Evolutionary conservation across 2,888 invertebrate species (phyloP).

Genomic region (Rhingia campestris): DNA sequence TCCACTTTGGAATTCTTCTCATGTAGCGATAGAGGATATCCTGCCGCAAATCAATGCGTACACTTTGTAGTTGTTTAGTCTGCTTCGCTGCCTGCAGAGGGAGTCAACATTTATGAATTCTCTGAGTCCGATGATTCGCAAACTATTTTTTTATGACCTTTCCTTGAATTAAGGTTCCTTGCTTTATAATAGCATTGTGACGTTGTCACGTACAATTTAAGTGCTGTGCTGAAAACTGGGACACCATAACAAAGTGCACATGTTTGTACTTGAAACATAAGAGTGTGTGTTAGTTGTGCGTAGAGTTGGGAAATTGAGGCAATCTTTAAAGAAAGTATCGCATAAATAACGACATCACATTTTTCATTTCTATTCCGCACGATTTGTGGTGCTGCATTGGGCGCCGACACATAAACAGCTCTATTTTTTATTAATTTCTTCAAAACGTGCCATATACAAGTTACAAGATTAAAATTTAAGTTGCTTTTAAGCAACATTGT

Average conservation of each 20-base stretch:
- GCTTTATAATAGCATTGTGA: background rate
- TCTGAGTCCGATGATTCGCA: background rate
- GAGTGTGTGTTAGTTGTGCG: background rate
- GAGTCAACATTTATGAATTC: constrained; percentile 5
- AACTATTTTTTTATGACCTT: constrained; percentile 10
- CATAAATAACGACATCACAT: background rate
- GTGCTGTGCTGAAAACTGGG: constrained; percentile 5
- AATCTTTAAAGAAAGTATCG: background rate
- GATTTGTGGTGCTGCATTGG: no score
- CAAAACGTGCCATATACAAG: no score
- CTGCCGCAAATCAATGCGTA: constrained; percentile 3
- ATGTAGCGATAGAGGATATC: constrained; percentile 3
- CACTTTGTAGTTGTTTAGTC: background rate
- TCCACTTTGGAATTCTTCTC: background rate
- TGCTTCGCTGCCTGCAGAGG: background rate
- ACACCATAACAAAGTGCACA: background rate
- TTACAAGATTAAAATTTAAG: no score
- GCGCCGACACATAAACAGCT: no score
- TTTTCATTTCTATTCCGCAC: background rate
- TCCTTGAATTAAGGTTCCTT: background rate
- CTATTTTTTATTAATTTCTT: no score
- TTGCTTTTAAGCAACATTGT: no score
- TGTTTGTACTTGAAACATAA: background rate
- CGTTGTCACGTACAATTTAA: constrained; percentile 25
- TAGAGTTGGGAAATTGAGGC: background rate